Conservation (phyloP, 2,888 invertebrate species). For the Tridacna crocea region DNA sequence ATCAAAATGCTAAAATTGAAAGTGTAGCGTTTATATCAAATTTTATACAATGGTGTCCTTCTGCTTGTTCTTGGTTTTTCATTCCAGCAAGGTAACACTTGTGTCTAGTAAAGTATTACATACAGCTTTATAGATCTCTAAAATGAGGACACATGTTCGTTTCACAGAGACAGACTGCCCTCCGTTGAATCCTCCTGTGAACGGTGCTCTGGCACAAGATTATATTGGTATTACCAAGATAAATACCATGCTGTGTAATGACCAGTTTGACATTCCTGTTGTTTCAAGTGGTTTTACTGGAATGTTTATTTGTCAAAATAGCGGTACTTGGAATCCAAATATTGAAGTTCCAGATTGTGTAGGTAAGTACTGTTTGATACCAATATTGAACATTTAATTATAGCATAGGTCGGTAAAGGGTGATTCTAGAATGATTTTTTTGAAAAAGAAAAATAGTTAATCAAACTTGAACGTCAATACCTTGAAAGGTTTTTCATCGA, state of each 20-base stretch:
- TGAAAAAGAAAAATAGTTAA: no score
- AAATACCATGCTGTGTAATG: conserved; percentile 26
- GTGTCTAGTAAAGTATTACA: no score
- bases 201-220: conserved; percentile 27
- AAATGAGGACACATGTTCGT: neutral
- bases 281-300: conserved; percentile 22
- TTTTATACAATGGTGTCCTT: no score
- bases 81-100: no score
- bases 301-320: conserved; percentile 21
- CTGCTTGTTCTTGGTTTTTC: no score
- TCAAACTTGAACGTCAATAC: no score
- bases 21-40: no score
- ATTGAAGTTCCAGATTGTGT: conserved; percentile 33
- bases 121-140: no score
- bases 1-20: no score
- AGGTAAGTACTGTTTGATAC: conserved; percentile 4
- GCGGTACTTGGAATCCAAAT: conserved; percentile 13
- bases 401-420: no score
- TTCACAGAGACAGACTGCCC: conserved; percentile 34
- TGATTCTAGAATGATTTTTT: no score
- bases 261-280: conserved; percentile 19
- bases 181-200: conserved; percentile 27
- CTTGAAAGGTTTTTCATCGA: no score
- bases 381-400: neutral
- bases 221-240: neutral